Conservation (phyloP, 2,113 vertebrate genomes). For the Ailurus styani region DNA sequence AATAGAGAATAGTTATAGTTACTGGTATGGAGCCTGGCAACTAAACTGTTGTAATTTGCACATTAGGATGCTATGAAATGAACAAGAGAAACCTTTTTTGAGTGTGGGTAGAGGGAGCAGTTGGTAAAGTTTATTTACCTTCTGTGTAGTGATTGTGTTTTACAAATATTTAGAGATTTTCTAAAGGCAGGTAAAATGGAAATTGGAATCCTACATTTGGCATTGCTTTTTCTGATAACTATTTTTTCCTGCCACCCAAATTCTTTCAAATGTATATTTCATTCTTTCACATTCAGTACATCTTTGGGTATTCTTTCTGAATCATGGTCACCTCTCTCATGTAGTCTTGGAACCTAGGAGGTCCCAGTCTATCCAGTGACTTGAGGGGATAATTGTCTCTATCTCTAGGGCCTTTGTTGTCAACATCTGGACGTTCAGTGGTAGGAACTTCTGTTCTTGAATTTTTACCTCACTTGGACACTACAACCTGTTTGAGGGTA, state of each 20-base stretch:
- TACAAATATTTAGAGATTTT: not conserved
- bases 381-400: not conserved
- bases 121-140: not conserved
- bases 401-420: not conserved
- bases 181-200: not conserved
- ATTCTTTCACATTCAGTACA: not conserved
- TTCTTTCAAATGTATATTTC: not conserved
- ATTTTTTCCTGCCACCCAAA: not conserved
- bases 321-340: not conserved
- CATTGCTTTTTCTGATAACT: not conserved
- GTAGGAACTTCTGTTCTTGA: not conserved
- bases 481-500: not conserved
- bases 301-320: not conserved
- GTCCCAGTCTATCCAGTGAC: not conserved
- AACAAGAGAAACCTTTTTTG: not conserved
- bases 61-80: not conserved
- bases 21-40: too few relatives aligned
- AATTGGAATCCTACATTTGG: not conserved
- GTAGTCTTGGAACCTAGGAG: not conserved
- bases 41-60: not conserved
- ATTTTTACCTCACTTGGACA: not conserved
- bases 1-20: not conserved
- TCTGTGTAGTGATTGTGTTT: not conserved
- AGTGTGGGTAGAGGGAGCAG: fast-evolving
- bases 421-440: not conserved